These are phyloP conservation scores for Tetranychus cinnabarinus DNA, from an alignment of 1,140 invertebrate species.

Conservation along the genomic window DNA sequence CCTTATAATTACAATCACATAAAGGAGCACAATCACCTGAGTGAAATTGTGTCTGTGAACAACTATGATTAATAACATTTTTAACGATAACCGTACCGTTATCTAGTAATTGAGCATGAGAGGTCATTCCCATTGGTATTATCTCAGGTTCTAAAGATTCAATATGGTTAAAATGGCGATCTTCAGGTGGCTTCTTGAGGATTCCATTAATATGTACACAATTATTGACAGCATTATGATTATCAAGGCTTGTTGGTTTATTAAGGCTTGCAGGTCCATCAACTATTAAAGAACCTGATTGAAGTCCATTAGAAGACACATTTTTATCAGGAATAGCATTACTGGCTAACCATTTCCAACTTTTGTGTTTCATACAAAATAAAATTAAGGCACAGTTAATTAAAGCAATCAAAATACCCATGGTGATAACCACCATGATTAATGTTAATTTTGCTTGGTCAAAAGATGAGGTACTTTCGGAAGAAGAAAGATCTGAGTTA, in stretches of 20 bases:
- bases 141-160: too few relatives aligned
- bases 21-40: too few relatives aligned
- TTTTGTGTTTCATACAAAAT: background rate
- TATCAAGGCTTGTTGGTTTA: background rate
- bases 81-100: too few relatives aligned
- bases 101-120: too few relatives aligned
- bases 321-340: background rate
- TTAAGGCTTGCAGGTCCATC: background rate
- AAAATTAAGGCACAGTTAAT: background rate
- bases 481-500: background rate
- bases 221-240: background rate
- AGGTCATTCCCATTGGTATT: too few relatives aligned
- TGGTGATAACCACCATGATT: background rate
- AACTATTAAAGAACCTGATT: background rate
- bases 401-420: background rate
- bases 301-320: background rate
- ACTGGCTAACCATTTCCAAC: background rate
- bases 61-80: too few relatives aligned
- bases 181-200: too few relatives aligned
- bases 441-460: background rate
- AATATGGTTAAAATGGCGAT: too few relatives aligned
- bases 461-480: background rate
- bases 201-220: background rate
- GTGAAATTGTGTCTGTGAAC: too few relatives aligned
- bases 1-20: too few relatives aligned